Evolutionary conservation across 1,140 invertebrate species (phyloP).

Genomic region (Hestina assimilis): DNA sequence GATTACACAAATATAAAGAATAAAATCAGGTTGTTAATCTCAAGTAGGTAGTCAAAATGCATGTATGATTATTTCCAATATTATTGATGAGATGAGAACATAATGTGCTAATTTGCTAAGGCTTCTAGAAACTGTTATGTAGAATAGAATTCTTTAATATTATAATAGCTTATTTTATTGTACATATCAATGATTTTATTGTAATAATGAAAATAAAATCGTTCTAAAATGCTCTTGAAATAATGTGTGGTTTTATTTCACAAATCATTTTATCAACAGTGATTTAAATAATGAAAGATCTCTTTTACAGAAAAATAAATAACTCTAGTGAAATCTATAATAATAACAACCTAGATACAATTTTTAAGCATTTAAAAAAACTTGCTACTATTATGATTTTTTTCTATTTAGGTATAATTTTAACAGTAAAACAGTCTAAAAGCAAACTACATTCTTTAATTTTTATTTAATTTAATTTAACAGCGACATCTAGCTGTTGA

Average conservation of each 20-base stretch:
- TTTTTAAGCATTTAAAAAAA: no score
- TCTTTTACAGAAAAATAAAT: not conserved
- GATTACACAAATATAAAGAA: no score
- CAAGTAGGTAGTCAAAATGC: no score
- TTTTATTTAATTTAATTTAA: no score
- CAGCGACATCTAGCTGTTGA: no score
- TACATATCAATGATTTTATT: slow-evolving; percentile 33
- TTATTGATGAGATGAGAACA: not conserved
- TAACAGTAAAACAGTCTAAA: no score
- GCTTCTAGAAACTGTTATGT: slow-evolving; percentile 10
- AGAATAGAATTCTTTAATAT: slow-evolving; percentile 8
- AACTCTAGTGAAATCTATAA: no score
- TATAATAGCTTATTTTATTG: slow-evolving; percentile 28
- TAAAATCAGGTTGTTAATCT: no score
- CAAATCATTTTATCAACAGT: not conserved
- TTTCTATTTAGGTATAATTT: no score
- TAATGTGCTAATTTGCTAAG: not conserved
- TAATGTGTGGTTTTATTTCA: slow-evolving; percentile 1
- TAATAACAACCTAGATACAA: no score
- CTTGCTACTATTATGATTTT: no score
- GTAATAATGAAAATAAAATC: slow-evolving; percentile 16
- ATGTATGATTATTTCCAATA: not conserved
- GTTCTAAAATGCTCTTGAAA: slow-evolving; percentile 9
- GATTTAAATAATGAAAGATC: not conserved
- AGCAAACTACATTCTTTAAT: no score